Conservation (phyloP, 2,797 vertebrate species). For the Pitangus sulphuratus region DNA sequence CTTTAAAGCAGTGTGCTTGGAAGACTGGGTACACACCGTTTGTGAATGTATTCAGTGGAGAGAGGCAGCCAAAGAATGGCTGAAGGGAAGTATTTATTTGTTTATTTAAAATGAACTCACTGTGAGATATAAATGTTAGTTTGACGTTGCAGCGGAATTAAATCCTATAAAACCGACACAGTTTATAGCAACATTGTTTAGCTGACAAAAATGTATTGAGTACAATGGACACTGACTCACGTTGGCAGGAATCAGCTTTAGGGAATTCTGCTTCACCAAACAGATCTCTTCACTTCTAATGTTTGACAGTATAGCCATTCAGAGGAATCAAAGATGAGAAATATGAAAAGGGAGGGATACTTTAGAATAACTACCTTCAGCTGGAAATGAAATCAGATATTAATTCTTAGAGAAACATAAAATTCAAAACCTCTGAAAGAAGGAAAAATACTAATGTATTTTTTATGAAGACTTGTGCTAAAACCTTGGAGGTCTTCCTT, state of each 20-base stretch:
- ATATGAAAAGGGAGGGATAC: neutral
- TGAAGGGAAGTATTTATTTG: neutral
- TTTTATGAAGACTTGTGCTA: conserved; percentile 11
- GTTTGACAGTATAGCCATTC: neutral
- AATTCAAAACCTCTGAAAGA: neutral
- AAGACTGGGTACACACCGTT: neutral
- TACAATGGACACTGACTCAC: neutral
- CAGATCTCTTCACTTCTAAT: neutral
- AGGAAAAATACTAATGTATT: neutral
- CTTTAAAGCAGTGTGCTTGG: neutral
- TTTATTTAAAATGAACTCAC: neutral
- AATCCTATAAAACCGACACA: neutral
- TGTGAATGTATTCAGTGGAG: neutral
- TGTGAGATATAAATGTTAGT: neutral
- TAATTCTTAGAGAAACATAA: neutral
- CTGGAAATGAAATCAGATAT: neutral
- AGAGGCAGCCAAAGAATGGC: neutral
- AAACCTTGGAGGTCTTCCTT: conserved; percentile 36
- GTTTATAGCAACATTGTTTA: conserved; percentile 5
- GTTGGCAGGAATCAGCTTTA: conserved; percentile 36
- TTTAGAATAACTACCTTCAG: neutral
- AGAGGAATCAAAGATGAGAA: neutral
- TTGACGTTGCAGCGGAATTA: neutral
- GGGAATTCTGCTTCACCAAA: conserved; percentile 21
- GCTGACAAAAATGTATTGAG: conserved; percentile 18